Conservation (phyloP, 2,797 vertebrate species). For the Gadopsis marmoratus region DNA sequence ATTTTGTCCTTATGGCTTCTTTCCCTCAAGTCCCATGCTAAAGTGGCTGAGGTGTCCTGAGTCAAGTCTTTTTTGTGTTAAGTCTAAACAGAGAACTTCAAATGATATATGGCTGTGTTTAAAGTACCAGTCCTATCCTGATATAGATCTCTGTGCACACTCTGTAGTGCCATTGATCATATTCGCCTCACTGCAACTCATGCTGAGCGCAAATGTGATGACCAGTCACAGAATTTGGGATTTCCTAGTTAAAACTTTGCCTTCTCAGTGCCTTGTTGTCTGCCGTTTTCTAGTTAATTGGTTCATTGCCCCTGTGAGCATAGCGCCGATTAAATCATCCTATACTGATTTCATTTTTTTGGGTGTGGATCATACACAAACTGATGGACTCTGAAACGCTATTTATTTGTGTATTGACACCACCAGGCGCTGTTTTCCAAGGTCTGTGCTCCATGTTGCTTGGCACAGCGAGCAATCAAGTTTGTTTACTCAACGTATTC, state of each 20-base stretch:
- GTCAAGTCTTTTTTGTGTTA: slow-evolving; percentile 54
- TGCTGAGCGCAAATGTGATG: slow-evolving; percentile 49
- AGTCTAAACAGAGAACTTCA: slow-evolving; percentile 51
- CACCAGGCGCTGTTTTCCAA: slow-evolving; percentile 27
- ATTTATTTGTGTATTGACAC: slow-evolving; percentile 40
- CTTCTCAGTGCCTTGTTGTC: slow-evolving; percentile 43
- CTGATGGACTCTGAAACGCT: slow-evolving; percentile 16
- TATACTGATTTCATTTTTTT: slow-evolving; percentile 38
- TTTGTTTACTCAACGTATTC: slow-evolving; percentile 79
- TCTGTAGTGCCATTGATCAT: slow-evolving; percentile 35
- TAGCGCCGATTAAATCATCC: slow-evolving; percentile 24
- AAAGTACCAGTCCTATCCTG: slow-evolving; percentile 26
- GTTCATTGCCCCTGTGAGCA: slow-evolving; percentile 23
- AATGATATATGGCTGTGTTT: slow-evolving; percentile 46
- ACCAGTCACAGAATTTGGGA: slow-evolving; percentile 21
- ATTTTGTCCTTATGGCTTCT: slow-evolving; percentile 44
- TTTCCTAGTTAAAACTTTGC: slow-evolving; percentile 13
- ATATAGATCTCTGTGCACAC: slow-evolving; percentile 46
- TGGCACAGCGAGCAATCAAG: slow-evolving; percentile 63
- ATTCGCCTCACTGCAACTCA: slow-evolving; percentile 35
- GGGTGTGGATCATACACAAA: slow-evolving; percentile 37
- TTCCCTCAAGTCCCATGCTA: slow-evolving; percentile 15
- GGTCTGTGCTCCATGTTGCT: slow-evolving; percentile 58
- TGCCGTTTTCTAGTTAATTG: slow-evolving; percentile 53
- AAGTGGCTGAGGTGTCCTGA: slow-evolving; percentile 29